A percentile compares a stretch with the other conserved stretches of the same genome.
These are phyloP conservation scores for Odobenus rosmarus DNA, from an alignment of 2,113 vertebrate species.

Conservation along the genomic window DNA sequence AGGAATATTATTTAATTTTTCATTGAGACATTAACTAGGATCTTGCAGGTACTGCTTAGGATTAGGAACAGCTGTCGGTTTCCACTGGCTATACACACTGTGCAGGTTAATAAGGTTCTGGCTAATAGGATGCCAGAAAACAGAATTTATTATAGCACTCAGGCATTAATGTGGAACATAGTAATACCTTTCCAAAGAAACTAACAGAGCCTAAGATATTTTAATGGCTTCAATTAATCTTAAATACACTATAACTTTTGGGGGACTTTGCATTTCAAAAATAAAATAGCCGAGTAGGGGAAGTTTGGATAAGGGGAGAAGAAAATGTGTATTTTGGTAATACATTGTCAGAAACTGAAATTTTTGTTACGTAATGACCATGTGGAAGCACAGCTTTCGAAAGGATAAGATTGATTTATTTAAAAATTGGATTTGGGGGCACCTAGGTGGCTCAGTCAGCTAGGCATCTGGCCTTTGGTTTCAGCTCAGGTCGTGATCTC, in stretches of 20 bases:
- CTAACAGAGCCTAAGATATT: background rate
- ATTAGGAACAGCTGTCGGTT: slow-evolving; percentile 48
- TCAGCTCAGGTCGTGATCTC: background rate
- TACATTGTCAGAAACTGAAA: background rate
- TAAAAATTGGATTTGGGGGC: background rate
- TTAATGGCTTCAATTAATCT: slow-evolving; percentile 51
- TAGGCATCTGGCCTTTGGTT: background rate
- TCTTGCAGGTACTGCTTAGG: background rate
- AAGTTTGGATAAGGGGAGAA: background rate
- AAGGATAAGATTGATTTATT: background rate
- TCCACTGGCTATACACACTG: background rate
- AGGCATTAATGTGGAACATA: background rate
- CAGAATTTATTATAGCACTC: slow-evolving; percentile 32
- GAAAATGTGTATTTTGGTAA: slow-evolving; percentile 32
- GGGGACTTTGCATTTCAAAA: background rate
- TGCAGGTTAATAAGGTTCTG: slow-evolving; percentile 5
- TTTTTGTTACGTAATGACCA: background rate
- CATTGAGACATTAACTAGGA: background rate
- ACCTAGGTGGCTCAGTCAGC: background rate
- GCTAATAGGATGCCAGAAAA: slow-evolving; percentile 36
- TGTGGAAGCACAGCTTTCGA: background rate
- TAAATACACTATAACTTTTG: slow-evolving; percentile 27
- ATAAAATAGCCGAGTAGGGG: background rate
- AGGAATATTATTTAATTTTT: slow-evolving; percentile 40
- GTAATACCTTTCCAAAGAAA: slow-evolving; percentile 47